Base-by-base conservation (phyloP, 2,113 vertebrate genomes). In the Dromaius novaehollandiae region DNA sequence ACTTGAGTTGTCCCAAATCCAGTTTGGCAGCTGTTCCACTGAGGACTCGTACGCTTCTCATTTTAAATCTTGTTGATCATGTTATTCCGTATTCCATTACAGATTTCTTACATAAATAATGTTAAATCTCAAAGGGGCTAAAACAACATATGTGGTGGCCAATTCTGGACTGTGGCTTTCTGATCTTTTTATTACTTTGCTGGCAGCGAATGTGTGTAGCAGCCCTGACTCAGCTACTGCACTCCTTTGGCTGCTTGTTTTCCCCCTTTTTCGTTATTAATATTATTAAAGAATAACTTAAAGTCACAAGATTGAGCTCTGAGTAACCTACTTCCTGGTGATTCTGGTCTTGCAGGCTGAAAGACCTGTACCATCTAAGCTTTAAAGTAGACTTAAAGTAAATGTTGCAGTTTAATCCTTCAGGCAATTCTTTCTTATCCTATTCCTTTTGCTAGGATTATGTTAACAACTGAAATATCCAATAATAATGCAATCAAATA, bases 211-310 rank as follows among this genome's bases (percentile, higher is more conserved):
- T 46, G 32, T 76, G 42, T 44, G 18, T 44, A 14, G 24, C 3
- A 9, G 68, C 73, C 79, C 75, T 91, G 68, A 93, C 87, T 95
- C 85, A 91, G 96, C 89, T 90, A 78, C 93, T 96, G 86, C 60
- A 11, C 56, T 82, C 36, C 20, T 63, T 30, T 82, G 78, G 25
- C 75, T 88, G 51, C 32, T 4, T 63, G 51, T 3, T 36, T 17
- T 3, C 3, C 1, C 6, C 5, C 2, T 81, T 82, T 76, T 46
- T 25, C 8, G 68, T 82, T 89, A 38, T 73, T 91, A 90, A 76
- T 22, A 48, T 10, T 87, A 51, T 50, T 42, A 50, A 79, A 87
- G 51, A 16, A 68, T 82, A 75, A 50, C 18, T 82, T n/a, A 3
- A 55, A 66, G 32, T 38, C 34, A 19, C 15, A 34, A 30, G 42